Base-by-base conservation (phyloP, 2,113 vertebrate species). In the Gadus chalcogrammus region DNA sequence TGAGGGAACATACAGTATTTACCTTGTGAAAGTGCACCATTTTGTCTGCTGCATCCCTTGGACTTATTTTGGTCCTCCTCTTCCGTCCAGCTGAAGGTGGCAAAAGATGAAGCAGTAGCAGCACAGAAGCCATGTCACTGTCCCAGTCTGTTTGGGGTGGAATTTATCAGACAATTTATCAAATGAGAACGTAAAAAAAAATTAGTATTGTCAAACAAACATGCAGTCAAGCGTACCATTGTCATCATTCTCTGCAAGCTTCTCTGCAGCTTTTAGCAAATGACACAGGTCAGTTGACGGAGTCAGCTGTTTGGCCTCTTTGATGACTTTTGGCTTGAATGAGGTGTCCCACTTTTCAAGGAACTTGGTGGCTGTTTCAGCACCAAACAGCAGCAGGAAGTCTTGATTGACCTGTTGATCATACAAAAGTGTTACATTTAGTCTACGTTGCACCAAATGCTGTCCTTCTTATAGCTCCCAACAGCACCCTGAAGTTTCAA, bases 21-120 rank as follows among this genome's bases (percentile, higher is more conserved):
- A 82, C 70, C 38, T 71, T 55, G 31, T 79, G 71, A 58, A 77
- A 64, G 68, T 74, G 69, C 64, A 74, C 75, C 7, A 74, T 15
- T 2, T 60, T 72, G 13, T 59, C 53, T 8, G 22, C 69, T 72
- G 69, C 62, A 71, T 71, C 69, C 64, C 22, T 64, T 15, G 38
- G 61, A 53, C 61, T 71, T 52, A 71, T 71, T 64, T 64, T 71
- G 42, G 55, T 20, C 20, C 20, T 58, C 62, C 69, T 71, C 69
- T 55, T 71, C 42, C 61, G 42, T 64, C 61, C 69, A 70, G 61
- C 69, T 56, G 61, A 56, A 48, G 69, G 61, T 31, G 69, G 69
- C 69, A 71, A 64, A 27, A 71, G 69, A 71, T 31, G 48, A 28
- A 71, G 61, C n/a, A 71, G 38, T 38, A 71, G 42, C 48, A 71